These are phyloP conservation scores for Buphagus erythrorhynchus DNA, from an alignment of 2,797 vertebrate genomes.

Conservation along the genomic window DNA sequence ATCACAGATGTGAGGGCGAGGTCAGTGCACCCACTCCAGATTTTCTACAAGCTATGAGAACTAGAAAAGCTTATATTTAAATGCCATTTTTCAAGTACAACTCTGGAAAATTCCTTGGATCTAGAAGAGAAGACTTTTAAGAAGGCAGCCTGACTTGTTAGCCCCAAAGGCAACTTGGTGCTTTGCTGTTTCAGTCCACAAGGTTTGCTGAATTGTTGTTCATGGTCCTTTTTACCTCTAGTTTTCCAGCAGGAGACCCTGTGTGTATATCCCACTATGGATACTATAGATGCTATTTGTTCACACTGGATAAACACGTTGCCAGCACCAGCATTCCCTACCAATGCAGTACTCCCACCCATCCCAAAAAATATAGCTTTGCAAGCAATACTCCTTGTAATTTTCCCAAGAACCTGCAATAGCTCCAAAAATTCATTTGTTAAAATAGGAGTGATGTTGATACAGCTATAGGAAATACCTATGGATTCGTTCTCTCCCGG, in stretches of 20 bases:
- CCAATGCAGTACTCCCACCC: not conserved
- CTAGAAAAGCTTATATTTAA: not conserved
- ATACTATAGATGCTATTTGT: accelerated
- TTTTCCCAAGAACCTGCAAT: not conserved
- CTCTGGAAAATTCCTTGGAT: not conserved
- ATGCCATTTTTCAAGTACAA: not conserved
- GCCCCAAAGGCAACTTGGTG: not conserved
- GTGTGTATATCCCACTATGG: not conserved
- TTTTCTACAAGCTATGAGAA: not conserved
- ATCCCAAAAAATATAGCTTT: not conserved
- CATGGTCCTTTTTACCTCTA: not conserved
- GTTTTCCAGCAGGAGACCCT: not conserved
- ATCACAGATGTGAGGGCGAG: accelerated
- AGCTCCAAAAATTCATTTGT: not conserved
- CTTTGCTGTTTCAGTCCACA: not conserved
- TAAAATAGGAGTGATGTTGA: not conserved
- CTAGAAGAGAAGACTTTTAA: not conserved
- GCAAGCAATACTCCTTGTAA: not conserved
- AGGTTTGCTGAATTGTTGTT: not conserved
- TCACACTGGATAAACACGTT: not conserved
- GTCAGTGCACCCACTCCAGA: not conserved
- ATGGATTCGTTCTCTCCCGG: not conserved
- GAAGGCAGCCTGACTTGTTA: not conserved
- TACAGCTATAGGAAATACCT: not conserved
- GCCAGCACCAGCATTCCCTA: not conserved